Evolutionary conservation across 2,113 vertebrate genomes (phyloP), one percentile per base, ranked within the genome.

Genomic region (Excalfactoria chinensis): DNA sequence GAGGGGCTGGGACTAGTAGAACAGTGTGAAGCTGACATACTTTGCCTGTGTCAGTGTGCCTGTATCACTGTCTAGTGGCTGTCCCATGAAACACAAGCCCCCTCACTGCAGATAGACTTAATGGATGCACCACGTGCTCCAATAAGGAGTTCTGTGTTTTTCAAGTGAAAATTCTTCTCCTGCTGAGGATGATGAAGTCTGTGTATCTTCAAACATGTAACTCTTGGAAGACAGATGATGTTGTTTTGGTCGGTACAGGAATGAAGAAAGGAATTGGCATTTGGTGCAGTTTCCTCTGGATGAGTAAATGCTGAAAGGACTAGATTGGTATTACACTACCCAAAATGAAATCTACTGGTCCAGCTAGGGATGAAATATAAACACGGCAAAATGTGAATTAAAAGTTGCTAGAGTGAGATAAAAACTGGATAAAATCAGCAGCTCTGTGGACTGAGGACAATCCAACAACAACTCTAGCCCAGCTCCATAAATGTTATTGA

Each of bases 401-500:
- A 94, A 85, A 37, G 69, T 79, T 95, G 79, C n/a, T 88, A 72
- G 44, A 75, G 75, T 87, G 82, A 91, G 82, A 93, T 75, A 86
- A 83, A n/a, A 95, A 91, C 20, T 62, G 78, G 72, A 91, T 92
- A 94, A 94, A 95, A 95, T 73, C 87, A 92, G 89, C 93, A 96
- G 89, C 93, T 85, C 78, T 77, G 75, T 56, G 91, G 78, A 83
- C 95, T 95, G 96, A 96, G 91, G 82, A 66, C 82, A 95, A 95
- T 96, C 96, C 96, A 96, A 96, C 93, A 96, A 93, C 95, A 96
- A 95, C 85, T 88, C 53, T 58, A 96, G 76, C 62, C 58, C 94
- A 93, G 94, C 82, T 96, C 95, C 96, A 93, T 83, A 96, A 96
- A 96, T 96, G 96, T 96, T 96, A 95, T 96, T 95, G 95, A 95